Evolutionary conservation across 2,888 invertebrate genomes (phyloP).

Genomic region (Lithophane ornitopus): DNA sequence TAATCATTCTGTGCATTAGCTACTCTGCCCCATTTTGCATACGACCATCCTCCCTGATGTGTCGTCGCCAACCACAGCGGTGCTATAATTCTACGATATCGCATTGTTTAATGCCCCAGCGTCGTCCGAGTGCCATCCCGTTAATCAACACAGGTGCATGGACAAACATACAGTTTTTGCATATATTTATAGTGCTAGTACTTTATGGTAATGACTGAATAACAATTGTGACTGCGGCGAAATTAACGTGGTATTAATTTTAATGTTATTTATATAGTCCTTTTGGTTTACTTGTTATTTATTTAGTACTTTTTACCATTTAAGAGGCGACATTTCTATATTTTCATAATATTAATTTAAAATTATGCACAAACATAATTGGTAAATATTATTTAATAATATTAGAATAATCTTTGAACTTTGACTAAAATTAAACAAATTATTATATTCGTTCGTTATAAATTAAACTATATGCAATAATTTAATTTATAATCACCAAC

Average conservation of each 20-base stretch:
- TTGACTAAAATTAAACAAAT: not conserved
- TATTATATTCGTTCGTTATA: too few species aligned
- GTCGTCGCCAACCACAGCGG: slow-evolving; percentile 69
- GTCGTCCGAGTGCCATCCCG: slow-evolving; percentile 63
- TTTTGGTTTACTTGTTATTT: not conserved
- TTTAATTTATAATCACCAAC: slow-evolving; percentile 20
- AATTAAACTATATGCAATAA: too few species aligned
- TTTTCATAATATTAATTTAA: not conserved
- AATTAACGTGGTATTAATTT: slow-evolving; percentile 24
- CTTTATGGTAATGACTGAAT: slow-evolving; percentile 57
- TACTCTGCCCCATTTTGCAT: slow-evolving; percentile 45
- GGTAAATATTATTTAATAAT: not conserved
- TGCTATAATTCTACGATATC: slow-evolving; percentile 78
- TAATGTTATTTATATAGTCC: not conserved
- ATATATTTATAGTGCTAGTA: slow-evolving; percentile 48
- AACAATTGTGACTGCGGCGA: slow-evolving; percentile 35
- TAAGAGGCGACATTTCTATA: not conserved
- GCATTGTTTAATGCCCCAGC: slow-evolving; percentile 71
- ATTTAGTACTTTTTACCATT: not conserved
- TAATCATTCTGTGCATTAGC: too few species aligned
- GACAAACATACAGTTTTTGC: slow-evolving; percentile 51
- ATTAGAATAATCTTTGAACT: slow-evolving; percentile 48
- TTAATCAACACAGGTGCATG: slow-evolving; percentile 72
- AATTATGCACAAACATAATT: not conserved
- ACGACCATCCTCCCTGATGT: slow-evolving; percentile 62